A percentile compares a stretch with the other conserved stretches of the same genome.
phyloP scores from a whole-genome alignment of 1,140 invertebrate species.

The Apocrypta bakeri region DNA sequence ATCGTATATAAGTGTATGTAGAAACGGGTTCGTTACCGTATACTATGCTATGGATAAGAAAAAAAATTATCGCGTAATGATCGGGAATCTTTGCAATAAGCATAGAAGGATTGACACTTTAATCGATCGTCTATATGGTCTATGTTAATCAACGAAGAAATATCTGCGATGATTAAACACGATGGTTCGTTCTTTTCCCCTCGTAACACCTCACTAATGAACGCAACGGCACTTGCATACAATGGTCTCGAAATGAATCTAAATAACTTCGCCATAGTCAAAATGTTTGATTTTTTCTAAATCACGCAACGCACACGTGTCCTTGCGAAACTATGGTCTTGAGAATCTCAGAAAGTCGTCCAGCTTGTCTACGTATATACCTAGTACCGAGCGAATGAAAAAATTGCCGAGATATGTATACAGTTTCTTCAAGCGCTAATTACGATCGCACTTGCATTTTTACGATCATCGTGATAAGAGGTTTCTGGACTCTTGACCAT shows the following conservation, averaged over 20 bases:
- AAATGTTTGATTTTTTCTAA: no score
- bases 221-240: no score
- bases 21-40: background rate
- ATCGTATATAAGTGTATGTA: background rate
- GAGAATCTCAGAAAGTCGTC: no score
- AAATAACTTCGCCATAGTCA: no score
- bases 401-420: no score
- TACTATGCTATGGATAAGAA: background rate
- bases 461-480: background rate
- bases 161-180: background rate
- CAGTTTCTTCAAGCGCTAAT: no score
- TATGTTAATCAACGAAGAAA: background rate
- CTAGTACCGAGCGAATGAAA: no score
- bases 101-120: background rate
- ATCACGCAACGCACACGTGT: no score
- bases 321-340: no score
- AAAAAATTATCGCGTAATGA: background rate
- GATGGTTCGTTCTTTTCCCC: background rate
- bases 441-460: background rate
- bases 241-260: no score
- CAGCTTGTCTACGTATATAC: no score
- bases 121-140: slow-evolving; percentile 17
- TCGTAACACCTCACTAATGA: background rate
- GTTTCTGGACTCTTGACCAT: slow-evolving; percentile 52
- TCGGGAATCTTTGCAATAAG: background rate